Percentiles rank a stretch among this genome's conserved stretches.
phyloP scores from a whole-genome alignment of 2,113 vertebrate species.

The Cichladusa arquata region DNA sequence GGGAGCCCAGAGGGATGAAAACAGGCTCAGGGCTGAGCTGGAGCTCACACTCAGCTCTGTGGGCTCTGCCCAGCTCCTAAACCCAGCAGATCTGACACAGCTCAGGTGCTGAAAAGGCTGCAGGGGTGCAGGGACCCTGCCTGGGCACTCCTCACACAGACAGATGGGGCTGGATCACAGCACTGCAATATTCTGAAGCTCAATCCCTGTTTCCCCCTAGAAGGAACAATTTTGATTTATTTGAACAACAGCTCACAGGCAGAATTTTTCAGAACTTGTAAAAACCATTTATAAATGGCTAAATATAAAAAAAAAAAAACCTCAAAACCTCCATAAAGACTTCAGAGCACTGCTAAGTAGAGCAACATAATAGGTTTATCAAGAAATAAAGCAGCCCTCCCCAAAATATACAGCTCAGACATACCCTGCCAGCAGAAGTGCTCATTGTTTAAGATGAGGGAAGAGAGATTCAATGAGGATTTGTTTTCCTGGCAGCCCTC shows the following conservation, averaged over 20 bases:
- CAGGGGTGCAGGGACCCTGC: not conserved
- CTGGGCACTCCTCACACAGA: not conserved
- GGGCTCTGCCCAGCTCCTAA: not conserved
- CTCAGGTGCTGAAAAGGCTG: not conserved
- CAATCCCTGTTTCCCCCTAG: not conserved
- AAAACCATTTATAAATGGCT: not conserved
- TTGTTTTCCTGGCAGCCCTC: not conserved
- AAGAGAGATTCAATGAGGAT: not conserved
- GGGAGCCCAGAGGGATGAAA: not conserved
- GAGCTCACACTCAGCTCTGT: not conserved
- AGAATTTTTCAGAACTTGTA: not conserved
- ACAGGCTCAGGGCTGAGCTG: not conserved
- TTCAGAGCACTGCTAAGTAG: not conserved
- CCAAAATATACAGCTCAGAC: not conserved
- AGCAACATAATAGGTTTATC: not conserved
- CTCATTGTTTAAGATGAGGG: not conserved
- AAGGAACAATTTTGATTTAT: not conserved
- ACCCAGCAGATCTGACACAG: not conserved
- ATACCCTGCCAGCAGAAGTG: not conserved
- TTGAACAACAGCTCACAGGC: not conserved
- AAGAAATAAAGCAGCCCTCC: not conserved
- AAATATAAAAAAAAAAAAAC: not conserved
- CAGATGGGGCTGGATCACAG: not conserved
- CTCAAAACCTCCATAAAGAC: not conserved
- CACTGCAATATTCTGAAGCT: not conserved